These are phyloP conservation scores for Actinopyga echinites DNA, from an alignment of 53 echinoderm and acorn worm species.

Conservation along the genomic window DNA sequence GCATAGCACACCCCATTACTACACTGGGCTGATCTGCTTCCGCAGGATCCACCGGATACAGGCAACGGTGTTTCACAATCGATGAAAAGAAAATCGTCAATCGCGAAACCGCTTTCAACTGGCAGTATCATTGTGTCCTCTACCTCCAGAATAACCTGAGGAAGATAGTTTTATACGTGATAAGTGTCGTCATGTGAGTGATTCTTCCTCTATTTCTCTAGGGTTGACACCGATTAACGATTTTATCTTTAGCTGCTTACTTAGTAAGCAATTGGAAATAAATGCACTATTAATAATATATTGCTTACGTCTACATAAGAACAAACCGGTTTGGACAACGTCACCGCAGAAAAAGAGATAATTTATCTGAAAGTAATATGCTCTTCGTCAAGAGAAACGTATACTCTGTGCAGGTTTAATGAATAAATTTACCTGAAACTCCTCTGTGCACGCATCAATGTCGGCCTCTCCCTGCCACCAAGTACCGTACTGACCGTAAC, in stretches of 20 bases:
- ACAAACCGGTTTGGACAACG: too few relatives aligned
- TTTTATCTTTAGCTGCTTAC: too few relatives aligned
- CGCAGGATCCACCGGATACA: conserved; percentile 34
- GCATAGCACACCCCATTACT: conserved; percentile 67
- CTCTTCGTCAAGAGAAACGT: too few relatives aligned
- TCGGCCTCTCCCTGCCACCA: conserved; percentile 63
- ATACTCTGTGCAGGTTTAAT: too few relatives aligned
- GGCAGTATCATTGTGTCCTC: conserved; percentile 66
- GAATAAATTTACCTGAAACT: conserved; percentile 80
- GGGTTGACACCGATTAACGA: too few relatives aligned
- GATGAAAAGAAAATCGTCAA: conserved; percentile 79
- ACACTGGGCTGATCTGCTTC: conserved; percentile 57
- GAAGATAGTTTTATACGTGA: not conserved
- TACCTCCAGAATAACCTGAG: conserved; percentile 65
- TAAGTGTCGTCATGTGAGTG: too few relatives aligned
- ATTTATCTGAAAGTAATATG: too few relatives aligned
- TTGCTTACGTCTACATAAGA: too few relatives aligned
- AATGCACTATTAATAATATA: too few relatives aligned
- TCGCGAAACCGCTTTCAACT: conserved; percentile 72
- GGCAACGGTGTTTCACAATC: conserved; percentile 69
- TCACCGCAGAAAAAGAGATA: too few relatives aligned
- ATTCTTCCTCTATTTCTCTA: too few relatives aligned
- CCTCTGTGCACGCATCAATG: conserved; percentile 63
- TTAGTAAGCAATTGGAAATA: too few relatives aligned
- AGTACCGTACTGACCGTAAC: conserved; percentile 58